phyloP scores from a whole-genome alignment of 1,140 invertebrate species.

The Brachionus paranguensis region DNA sequence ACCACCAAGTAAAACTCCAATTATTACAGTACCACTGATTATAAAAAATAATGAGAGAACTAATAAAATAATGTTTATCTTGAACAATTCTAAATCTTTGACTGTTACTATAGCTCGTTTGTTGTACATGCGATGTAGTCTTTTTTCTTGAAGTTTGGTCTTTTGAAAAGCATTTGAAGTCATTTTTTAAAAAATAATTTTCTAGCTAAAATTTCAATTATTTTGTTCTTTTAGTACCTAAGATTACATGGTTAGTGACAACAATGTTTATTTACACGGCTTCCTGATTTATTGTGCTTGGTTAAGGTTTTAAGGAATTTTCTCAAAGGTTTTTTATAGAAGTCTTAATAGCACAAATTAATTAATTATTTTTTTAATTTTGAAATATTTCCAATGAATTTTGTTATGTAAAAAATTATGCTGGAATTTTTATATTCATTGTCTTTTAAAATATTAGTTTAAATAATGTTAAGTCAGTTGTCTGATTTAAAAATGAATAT shows the following conservation, averaged over 20 bases:
- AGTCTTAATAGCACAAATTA: not conserved
- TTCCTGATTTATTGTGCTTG: not conserved
- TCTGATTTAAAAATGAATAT: not conserved
- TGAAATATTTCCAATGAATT: not conserved
- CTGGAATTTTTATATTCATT: not conserved
- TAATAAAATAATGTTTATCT: constrained; percentile 1
- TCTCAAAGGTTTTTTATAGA: not conserved
- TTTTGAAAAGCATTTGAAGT: not conserved
- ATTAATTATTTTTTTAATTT: not conserved
- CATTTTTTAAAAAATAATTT: not conserved
- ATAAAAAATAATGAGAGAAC: not conserved
- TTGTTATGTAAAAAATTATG: not conserved
- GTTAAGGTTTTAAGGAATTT: not conserved
- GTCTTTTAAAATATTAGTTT: not conserved
- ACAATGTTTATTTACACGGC: not conserved
- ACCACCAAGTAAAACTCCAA: constrained; percentile 30
- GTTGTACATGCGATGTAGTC: not conserved
- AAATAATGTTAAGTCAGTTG: not conserved
- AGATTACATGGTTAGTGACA: not conserved
- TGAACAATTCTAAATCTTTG: constrained; percentile 28
- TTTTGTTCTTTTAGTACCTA: not conserved
- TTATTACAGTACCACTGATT: not conserved
- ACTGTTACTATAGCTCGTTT: constrained; percentile 13
- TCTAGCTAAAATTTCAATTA: not conserved
- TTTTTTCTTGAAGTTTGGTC: constrained; percentile 27